Evolutionary conservation across 2,797 vertebrate genomes (phyloP).

Genomic region (Pantherophis alleghaniensis): DNA sequence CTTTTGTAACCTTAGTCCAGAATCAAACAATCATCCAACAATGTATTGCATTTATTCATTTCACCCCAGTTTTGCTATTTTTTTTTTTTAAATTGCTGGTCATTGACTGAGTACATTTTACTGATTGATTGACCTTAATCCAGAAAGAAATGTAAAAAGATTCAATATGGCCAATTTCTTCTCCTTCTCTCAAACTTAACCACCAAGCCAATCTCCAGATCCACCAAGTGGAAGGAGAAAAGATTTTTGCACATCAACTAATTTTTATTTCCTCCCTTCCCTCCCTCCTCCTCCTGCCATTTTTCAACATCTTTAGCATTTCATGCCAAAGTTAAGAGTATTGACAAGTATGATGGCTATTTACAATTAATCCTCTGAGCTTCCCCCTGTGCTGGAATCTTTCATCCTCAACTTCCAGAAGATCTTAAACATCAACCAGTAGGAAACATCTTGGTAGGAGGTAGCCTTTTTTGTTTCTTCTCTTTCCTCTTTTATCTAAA

Average conservation of each 20-base stretch:
- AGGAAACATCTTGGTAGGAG: slow-evolving; percentile 17
- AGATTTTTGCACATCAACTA: background rate
- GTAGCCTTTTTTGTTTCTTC: background rate
- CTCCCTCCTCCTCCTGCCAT: background rate
- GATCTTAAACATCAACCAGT: slow-evolving; percentile 26
- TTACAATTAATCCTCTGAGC: slow-evolving; percentile 54
- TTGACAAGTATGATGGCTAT: slow-evolving; percentile 33
- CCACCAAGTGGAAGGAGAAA: background rate
- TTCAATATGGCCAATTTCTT: background rate
- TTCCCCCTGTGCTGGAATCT: slow-evolving; percentile 37
- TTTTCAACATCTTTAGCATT: background rate
- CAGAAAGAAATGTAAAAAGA: background rate
- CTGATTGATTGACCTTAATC: background rate
- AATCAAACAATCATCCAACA: background rate
- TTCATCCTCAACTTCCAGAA: slow-evolving; percentile 24
- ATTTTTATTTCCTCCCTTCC: fast-evolving
- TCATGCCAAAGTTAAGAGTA: slow-evolving; percentile 7
- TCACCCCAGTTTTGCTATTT: background rate
- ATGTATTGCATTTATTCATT: background rate
- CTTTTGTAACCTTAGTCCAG: background rate
- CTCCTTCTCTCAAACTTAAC: background rate
- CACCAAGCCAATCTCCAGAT: background rate
- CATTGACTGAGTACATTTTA: background rate
- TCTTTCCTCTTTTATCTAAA: slow-evolving; percentile 29
- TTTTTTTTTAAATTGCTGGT: background rate